Conservation (phyloP, 2,113 vertebrate species). For the Xenopus laevis region DNA sequence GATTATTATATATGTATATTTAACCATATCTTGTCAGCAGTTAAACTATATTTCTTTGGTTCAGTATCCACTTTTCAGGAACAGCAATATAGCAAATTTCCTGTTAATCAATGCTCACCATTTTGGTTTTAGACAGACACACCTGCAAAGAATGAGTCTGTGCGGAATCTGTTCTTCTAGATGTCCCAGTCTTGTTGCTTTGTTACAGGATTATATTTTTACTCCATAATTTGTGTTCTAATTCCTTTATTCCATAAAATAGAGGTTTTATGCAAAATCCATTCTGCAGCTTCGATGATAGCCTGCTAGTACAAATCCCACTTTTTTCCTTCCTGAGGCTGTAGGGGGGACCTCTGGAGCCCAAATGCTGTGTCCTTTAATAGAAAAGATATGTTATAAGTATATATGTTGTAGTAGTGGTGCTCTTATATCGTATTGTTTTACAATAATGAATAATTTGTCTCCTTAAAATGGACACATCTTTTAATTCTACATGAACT, state of each 20-base stretch:
- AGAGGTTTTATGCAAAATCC: constrained; percentile 54
- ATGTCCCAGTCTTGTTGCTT: not conserved
- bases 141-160: constrained; percentile 46
- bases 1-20: too few species aligned
- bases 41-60: not conserved
- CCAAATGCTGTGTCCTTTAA: constrained; percentile 59
- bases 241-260: constrained; percentile 61
- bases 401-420: too few species aligned
- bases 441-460: too few species aligned
- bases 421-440: too few species aligned
- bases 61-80: constrained; percentile 60
- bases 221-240: constrained; percentile 56
- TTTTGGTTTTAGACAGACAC: constrained; percentile 59
- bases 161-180: not conserved
- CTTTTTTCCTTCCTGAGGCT: constrained; percentile 60
- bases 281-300: constrained; percentile 59
- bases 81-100: constrained; percentile 57
- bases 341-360: constrained; percentile 60
- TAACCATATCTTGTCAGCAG: too few species aligned
- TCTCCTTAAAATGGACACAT: too few species aligned
- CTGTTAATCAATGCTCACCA: constrained; percentile 62
- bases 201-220: constrained; percentile 47
- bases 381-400: constrained; percentile 48
- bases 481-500: too few species aligned
- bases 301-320: constrained; percentile 55